phyloP scores from a whole-genome alignment of 1,140 invertebrate genomes.

The Magallana gigas region DNA sequence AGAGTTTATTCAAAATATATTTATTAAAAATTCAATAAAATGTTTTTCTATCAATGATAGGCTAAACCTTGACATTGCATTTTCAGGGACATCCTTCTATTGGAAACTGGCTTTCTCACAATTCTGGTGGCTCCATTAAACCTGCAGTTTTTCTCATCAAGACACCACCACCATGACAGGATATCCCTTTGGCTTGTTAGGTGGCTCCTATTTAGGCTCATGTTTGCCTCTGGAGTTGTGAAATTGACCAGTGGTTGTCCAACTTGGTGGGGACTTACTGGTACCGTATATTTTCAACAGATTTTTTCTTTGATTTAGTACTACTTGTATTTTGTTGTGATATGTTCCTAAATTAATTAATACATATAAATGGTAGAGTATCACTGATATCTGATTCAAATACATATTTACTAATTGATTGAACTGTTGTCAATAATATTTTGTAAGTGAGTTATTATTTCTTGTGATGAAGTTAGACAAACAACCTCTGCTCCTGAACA shows the following conservation, averaged over 20 bases:
- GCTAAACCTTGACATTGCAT: not conserved
- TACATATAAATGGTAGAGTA: too few relatives aligned
- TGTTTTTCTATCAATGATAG: not conserved
- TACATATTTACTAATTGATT: too few relatives aligned
- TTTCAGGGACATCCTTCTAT: slow-evolving; percentile 86
- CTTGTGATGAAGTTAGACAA: too few relatives aligned
- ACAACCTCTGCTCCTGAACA: too few relatives aligned
- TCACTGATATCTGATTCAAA: too few relatives aligned
- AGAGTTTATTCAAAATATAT: too few relatives aligned
- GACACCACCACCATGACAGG: slow-evolving; percentile 72
- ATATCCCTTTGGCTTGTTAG: slow-evolving; percentile 87
- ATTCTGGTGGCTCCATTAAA: slow-evolving; percentile 86
- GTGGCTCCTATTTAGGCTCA: slow-evolving; percentile 89
- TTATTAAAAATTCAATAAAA: not conserved
- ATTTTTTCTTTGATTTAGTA: too few relatives aligned
- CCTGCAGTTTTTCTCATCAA: slow-evolving; percentile 79
- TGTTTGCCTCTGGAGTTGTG: slow-evolving; percentile 88
- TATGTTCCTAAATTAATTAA: too few relatives aligned
- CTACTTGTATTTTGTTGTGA: too few relatives aligned
- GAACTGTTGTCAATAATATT: too few relatives aligned
- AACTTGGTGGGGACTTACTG: slow-evolving; percentile 90
- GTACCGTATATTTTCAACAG: slow-evolving; percentile 77
- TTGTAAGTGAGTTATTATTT: too few relatives aligned
- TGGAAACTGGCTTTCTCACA: slow-evolving; percentile 89
- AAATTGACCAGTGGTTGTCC: slow-evolving; percentile 89